These are phyloP conservation scores for Tachypleus tridentatus DNA, from an alignment of 1,140 invertebrate genomes.

Conservation along the genomic window DNA sequence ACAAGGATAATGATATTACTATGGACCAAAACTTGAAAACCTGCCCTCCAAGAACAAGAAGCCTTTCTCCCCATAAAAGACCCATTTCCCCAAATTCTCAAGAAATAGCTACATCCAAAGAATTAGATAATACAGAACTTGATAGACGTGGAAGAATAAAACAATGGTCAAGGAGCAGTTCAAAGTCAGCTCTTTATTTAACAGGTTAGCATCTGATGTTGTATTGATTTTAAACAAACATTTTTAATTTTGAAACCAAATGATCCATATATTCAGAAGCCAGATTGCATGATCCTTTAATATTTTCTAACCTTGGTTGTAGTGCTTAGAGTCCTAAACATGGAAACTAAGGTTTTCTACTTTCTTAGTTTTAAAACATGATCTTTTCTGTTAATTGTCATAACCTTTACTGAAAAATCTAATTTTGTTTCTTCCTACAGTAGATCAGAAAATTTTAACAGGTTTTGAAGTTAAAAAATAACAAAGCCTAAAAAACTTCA, in stretches of 20 bases:
- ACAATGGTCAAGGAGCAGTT: slow-evolving; percentile 26
- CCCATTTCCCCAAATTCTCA: not conserved
- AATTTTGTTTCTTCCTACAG: too few species aligned
- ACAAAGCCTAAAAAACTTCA: too few species aligned
- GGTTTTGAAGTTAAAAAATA: too few species aligned
- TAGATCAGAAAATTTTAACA: too few species aligned
- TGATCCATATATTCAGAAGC: not conserved
- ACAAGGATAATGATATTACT: slow-evolving; percentile 25
- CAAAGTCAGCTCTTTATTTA: slow-evolving; percentile 24
- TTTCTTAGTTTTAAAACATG: too few species aligned
- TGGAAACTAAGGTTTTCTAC: too few species aligned
- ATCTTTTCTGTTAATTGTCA: too few species aligned
- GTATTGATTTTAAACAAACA: not conserved
- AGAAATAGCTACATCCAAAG: not conserved
- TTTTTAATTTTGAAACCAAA: not conserved
- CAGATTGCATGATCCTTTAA: not conserved
- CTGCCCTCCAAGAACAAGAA: slow-evolving; percentile 13
- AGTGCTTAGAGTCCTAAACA: not conserved
- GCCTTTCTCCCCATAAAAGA: slow-evolving; percentile 15
- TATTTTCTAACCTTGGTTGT: not conserved
- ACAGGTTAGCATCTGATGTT: slow-evolving; percentile 20
- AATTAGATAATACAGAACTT: not conserved
- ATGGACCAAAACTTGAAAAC: slow-evolving; percentile 7
- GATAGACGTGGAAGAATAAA: slow-evolving; percentile 17
- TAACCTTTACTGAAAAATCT: too few species aligned